A percentile compares a stretch with the other conserved stretches of the same genome.
Conservation (phyloP, 1,140 invertebrate genomes). For the Drosophila kepulauana region DNA sequence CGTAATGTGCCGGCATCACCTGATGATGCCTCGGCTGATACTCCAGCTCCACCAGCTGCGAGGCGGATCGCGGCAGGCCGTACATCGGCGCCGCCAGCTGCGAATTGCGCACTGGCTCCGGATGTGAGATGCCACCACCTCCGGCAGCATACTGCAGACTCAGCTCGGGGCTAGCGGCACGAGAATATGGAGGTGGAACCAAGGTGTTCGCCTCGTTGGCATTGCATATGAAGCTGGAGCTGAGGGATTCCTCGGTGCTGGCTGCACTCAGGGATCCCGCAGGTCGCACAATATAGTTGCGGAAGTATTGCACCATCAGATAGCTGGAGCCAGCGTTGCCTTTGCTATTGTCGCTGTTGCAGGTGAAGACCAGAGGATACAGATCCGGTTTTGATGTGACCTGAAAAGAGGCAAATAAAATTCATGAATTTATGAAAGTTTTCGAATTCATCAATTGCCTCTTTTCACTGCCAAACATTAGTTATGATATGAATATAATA, state of each 20-base stretch:
- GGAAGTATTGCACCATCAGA: slow-evolving; percentile 93
- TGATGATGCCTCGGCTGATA: slow-evolving; percentile 32
- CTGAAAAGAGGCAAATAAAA: slow-evolving; percentile 82
- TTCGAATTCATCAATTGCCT: too few species aligned
- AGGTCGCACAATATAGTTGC: slow-evolving; percentile 90
- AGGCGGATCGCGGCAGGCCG: slow-evolving; percentile 73
- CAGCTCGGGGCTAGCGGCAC: slow-evolving; percentile 89
- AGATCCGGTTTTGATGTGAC: slow-evolving; percentile 94
- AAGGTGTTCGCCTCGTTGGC: slow-evolving; percentile 92
- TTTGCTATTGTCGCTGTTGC: slow-evolving; percentile 87
- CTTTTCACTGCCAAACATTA: too few species aligned
- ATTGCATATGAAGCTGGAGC: slow-evolving; percentile 93
- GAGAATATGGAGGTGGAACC: slow-evolving; percentile 93
- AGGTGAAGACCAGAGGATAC: slow-evolving; percentile 93
- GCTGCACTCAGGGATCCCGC: slow-evolving; percentile 91
- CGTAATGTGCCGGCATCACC: slow-evolving; percentile 51
- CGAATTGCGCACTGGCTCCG: slow-evolving; percentile 53
- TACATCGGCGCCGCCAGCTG: slow-evolving; percentile 19
- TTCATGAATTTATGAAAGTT: too few species aligned
- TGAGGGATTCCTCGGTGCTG: slow-evolving; percentile 92
- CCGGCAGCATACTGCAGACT: slow-evolving; percentile 72
- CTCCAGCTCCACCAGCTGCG: slow-evolving; percentile 71
- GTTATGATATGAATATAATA: too few species aligned
- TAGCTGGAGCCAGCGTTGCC: slow-evolving; percentile 89
- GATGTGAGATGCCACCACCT: slow-evolving; percentile 60